phyloP scores from a whole-genome alignment of 2,113 vertebrate genomes.

The Xiphophorus maculatus region DNA sequence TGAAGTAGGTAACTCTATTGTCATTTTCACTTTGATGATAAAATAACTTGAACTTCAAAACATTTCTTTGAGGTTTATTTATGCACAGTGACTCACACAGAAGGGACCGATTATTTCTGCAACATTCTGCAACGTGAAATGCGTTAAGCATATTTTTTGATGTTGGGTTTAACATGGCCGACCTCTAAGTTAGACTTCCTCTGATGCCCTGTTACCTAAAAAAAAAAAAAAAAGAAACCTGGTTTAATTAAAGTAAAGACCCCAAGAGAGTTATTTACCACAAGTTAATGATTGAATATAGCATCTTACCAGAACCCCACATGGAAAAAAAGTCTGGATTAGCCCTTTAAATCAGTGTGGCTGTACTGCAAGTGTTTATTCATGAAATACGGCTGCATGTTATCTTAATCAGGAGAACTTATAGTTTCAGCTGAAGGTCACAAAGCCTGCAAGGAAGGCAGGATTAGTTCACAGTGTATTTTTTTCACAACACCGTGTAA shows the following conservation, averaged over 20 bases:
- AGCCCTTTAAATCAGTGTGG: background rate
- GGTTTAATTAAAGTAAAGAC: background rate
- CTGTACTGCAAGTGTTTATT: background rate
- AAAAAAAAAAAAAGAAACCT: background rate
- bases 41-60: background rate
- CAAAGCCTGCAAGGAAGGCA: constrained; percentile 23
- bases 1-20: background rate
- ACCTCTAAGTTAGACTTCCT: background rate
- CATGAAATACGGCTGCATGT: background rate
- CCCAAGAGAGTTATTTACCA: too few relatives aligned
- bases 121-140: too few relatives aligned
- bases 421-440: constrained; percentile 51
- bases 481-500: constrained; percentile 63
- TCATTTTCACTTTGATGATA: background rate
- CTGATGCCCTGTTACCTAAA: background rate
- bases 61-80: background rate
- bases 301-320: background rate
- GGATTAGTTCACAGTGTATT: constrained; percentile 58
- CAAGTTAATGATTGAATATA: background rate
- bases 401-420: background rate
- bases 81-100: background rate
- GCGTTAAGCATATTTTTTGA: too few relatives aligned
- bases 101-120: too few relatives aligned
- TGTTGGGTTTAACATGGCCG: background rate
- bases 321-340: too few relatives aligned